Percentiles rank a stretch among this genome's conserved stretches.
Evolutionary conservation across 2,888 invertebrate species (phyloP).

Genomic region (Schizaphis graminum): DNA sequence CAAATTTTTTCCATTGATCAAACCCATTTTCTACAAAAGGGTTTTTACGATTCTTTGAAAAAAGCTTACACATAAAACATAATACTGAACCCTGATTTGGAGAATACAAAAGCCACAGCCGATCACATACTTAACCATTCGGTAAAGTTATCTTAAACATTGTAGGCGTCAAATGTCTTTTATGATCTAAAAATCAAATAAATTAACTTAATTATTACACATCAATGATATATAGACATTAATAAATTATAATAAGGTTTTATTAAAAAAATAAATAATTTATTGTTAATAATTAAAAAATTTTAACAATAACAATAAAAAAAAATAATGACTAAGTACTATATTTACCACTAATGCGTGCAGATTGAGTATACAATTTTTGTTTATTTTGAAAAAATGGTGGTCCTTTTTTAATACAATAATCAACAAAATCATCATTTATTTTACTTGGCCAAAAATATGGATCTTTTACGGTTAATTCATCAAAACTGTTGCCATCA

Average conservation of each 20-base stretch:
- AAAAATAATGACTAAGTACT: constrained; percentile 21
- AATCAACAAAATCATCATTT: constrained; percentile 19
- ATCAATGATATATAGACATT: constrained; percentile 18
- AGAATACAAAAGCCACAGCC: constrained; percentile 25
- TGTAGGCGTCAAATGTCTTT: constrained; percentile 17
- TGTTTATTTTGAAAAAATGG: constrained; percentile 19
- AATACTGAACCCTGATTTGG: constrained; percentile 22
- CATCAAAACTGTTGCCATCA: constrained; percentile 2
- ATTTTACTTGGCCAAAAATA: constrained; percentile 19
- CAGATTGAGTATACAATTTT: constrained; percentile 21
- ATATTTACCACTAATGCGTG: constrained; percentile 25
- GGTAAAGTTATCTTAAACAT: constrained; percentile 18
- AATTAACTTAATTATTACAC: constrained; percentile 20
- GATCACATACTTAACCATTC: constrained; percentile 14
- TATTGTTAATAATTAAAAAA: background rate
- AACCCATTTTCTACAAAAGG: constrained; percentile 21
- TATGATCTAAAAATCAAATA: constrained; percentile 28
- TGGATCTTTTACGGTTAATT: constrained; percentile 14
- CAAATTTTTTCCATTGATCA: constrained; percentile 28
- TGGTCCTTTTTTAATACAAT: constrained; percentile 19
- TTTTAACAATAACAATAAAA: constrained; percentile 18
- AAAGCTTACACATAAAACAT: constrained; percentile 25
- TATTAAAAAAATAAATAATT: background rate
- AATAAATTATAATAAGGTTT: constrained; percentile 18
- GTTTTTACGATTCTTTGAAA: constrained; percentile 25